Base-by-base conservation (phyloP, 1,140 invertebrate species). In the Papilio dardanus region DNA sequence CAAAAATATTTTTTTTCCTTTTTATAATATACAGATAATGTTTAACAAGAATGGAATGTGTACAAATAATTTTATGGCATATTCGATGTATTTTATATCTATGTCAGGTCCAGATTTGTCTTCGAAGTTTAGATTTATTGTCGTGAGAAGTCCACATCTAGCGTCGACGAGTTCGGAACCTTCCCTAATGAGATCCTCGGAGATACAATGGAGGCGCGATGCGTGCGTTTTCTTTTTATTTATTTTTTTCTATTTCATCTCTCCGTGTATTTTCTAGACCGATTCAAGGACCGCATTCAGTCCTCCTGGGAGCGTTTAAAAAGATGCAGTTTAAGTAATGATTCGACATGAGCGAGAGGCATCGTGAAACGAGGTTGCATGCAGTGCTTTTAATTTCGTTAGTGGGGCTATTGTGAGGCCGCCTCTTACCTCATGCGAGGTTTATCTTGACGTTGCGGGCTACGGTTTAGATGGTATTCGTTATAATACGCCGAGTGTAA, bases 251-350 rank as follows among this genome's bases (percentile, higher is more conserved):
- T 81, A 80, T 81, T 8, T 31, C 24, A 37, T 73, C 71, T 73
- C 69, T 46, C 24, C 24, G 40, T 71, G 16, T 35, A n/a, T 80
- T 85, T 88, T 87, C 85, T 85, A 88, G 86, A 86, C 82, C 85
- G 86, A 87, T 88, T 88, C 89, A 89, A 88, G 88, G 84, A 88
- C 83, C 80, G 80, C 81, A 91, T 91, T 91, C 89, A 90, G 77
- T 81, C 87, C 82, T 86, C 74, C 75, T 77, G 74, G 68, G 67
- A 86, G 76, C 87, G 86, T 87, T 89, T 89, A 85, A 90, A 89
- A 90, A 90, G 89, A 91, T 87, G 88, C 82, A 87, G 86, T 87
- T 87, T 91, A 89, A 91, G 89, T 90, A 91, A 91, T 91, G 88
- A 90, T 88, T 83, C 84, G 82, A 83, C 86, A 42, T 67, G 76